Evolutionary conservation across 2,113 vertebrate species (phyloP).

Genomic region (Chloroceryle aenea): DNA sequence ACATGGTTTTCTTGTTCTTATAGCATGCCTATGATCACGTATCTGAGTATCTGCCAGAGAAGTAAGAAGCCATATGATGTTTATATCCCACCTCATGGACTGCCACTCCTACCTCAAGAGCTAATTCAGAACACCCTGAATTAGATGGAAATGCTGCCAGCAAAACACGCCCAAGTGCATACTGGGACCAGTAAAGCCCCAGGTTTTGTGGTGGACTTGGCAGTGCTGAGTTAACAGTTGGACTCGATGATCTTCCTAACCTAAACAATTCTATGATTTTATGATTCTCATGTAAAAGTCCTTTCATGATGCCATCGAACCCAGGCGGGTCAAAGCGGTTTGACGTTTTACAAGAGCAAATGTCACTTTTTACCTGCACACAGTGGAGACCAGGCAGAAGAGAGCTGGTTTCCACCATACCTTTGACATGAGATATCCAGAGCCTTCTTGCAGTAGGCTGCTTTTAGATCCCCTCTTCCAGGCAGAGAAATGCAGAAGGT

Average conservation of each 20-base stretch:
- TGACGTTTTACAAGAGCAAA: background rate
- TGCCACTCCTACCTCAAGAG: background rate
- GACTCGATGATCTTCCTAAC: background rate
- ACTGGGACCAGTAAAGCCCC: background rate
- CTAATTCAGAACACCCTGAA: slow-evolving; percentile 17
- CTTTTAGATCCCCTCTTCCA: background rate
- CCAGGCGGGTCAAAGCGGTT: background rate
- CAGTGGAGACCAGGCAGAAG: background rate
- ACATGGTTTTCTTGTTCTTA: background rate
- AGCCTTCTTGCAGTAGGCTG: background rate
- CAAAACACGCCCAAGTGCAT: background rate
- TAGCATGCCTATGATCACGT: background rate
- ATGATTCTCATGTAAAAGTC: background rate
- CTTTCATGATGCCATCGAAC: background rate
- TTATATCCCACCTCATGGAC: background rate
- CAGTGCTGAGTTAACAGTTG: background rate
- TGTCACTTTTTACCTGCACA: no score
- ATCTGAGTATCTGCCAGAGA: background rate
- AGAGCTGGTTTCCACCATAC: background rate
- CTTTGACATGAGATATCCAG: rapidly evolving
- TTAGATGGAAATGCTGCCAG: background rate
- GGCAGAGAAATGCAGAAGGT: background rate
- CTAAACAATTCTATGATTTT: background rate
- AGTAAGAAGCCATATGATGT: slow-evolving; percentile 13
- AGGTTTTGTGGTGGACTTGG: background rate